phyloP scores from a whole-genome alignment of 2,113 vertebrate genomes.

The Callochromis pleurospilus region DNA sequence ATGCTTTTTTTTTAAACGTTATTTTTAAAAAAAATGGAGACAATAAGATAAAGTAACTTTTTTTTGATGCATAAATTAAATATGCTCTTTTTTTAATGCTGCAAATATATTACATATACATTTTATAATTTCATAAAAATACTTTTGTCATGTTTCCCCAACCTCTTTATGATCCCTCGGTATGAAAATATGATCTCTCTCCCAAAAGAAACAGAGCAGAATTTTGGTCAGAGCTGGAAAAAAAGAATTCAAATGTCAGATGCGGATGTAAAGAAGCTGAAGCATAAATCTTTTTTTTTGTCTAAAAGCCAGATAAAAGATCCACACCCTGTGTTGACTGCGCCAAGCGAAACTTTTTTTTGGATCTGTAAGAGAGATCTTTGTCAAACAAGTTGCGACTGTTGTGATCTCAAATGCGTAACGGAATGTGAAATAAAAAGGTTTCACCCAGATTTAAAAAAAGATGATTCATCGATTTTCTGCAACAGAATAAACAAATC shows the following conservation, averaged over 20 bases:
- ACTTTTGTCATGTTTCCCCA: constrained; percentile 36
- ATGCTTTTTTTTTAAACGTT: constrained; percentile 19
- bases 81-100: constrained; percentile 73
- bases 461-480: neutral
- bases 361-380: neutral
- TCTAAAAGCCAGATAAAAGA: neutral
- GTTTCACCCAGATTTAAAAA: neutral
- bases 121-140: constrained; percentile 64
- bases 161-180: neutral
- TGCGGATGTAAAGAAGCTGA: neutral
- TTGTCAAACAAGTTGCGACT: neutral
- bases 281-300: neutral
- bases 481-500: neutral
- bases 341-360: neutral
- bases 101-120: constrained; percentile 71
- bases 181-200: neutral
- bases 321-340: neutral
- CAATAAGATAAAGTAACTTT: constrained; percentile 21
- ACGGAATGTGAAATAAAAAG: neutral
- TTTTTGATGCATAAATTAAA: constrained; percentile 75
- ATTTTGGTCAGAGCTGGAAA: neutral
- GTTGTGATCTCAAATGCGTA: neutral
- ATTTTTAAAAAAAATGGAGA: constrained; percentile 56
- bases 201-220: neutral
- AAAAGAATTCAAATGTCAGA: neutral